These are phyloP conservation scores for Ondatra zibethicus DNA, from an alignment of 2,113 vertebrate species.

Conservation along the genomic window DNA sequence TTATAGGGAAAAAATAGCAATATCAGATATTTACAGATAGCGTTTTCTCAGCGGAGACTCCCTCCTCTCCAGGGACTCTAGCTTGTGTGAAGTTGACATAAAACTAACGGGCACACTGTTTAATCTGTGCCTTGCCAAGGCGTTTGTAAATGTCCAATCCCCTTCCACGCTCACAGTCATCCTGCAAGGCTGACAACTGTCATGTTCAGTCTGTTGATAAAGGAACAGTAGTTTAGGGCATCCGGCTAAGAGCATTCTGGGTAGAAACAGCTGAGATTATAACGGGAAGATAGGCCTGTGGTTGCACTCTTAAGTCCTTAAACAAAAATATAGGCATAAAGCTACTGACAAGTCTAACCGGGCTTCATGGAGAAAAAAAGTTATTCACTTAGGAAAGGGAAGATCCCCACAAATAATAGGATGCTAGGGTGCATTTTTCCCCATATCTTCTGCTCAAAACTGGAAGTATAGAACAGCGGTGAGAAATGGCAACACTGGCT, in stretches of 20 bases:
- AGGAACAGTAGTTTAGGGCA: neutral
- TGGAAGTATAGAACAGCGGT: neutral
- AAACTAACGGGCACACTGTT: neutral
- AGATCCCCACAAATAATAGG: neutral
- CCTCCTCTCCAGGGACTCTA: neutral
- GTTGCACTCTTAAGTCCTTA: conserved; percentile 8
- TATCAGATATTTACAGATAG: neutral
- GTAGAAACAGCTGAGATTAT: neutral
- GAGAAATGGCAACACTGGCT: neutral
- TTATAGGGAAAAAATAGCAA: conserved; percentile 15
- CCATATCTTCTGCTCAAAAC: neutral
- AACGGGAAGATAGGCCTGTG: neutral
- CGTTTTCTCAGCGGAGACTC: neutral
- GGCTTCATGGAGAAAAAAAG: neutral
- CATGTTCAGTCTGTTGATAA: neutral
- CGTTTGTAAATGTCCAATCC: neutral
- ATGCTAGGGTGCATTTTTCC: neutral
- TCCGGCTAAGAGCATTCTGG: neutral
- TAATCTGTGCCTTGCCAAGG: neutral
- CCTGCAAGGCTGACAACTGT: neutral
- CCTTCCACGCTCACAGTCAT: neutral
- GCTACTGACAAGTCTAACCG: conserved; percentile 1
- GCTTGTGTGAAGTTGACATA: neutral
- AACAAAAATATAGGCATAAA: conserved; percentile 30
- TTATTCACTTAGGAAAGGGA: neutral